These are phyloP conservation scores for Monochamus alternatus DNA, from an alignment of 2,888 invertebrate genomes.

Conservation along the genomic window DNA sequence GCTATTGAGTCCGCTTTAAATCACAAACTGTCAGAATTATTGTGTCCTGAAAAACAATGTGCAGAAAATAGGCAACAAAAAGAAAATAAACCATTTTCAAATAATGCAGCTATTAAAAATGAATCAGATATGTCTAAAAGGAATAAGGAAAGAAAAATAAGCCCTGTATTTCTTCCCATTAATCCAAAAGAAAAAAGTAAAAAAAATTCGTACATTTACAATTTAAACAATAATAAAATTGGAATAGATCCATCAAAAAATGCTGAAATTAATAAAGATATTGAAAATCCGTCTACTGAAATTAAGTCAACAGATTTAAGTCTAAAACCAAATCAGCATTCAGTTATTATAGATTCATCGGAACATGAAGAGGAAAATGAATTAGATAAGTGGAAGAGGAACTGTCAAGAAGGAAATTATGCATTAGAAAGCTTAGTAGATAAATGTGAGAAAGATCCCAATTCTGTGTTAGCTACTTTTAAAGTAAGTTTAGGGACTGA, in stretches of 20 bases:
- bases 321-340: background rate
- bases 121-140: too few species aligned
- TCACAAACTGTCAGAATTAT: background rate
- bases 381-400: conserved; percentile 17
- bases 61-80: background rate
- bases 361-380: background rate
- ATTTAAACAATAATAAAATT: too few species aligned
- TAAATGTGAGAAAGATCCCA: conserved; percentile 30
- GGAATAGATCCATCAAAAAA: too few species aligned
- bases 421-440: conserved; percentile 15
- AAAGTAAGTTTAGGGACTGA: background rate
- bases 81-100: background rate
- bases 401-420: conserved; percentile 18
- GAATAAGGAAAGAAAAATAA: too few species aligned
- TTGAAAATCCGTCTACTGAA: background rate
- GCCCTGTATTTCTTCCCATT: too few species aligned
- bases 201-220: too few species aligned
- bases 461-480: conserved; percentile 23
- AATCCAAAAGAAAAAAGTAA: too few species aligned
- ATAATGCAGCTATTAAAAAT: too few species aligned
- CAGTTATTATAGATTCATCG: too few species aligned
- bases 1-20: background rate
- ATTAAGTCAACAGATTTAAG: background rate
- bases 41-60: background rate
- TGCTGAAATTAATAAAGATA: too few species aligned